phyloP scores from a whole-genome alignment of 2,888 invertebrate species.

The Clivina fossor region DNA sequence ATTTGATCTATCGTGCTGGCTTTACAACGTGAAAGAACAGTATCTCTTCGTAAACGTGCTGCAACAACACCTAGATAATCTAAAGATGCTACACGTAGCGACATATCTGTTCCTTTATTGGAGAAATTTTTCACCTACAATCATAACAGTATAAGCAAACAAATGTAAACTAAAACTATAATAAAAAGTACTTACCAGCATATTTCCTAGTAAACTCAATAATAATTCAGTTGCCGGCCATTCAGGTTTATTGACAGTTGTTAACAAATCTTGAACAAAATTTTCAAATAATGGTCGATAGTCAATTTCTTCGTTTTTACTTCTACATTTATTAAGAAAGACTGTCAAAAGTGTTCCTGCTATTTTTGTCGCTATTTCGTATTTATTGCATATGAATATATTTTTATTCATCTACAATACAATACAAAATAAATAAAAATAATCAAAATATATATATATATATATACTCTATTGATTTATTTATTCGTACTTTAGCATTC shows the following conservation, averaged over 20 bases:
- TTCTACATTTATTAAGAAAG: constrained; percentile 93
- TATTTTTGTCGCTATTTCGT: constrained; percentile 90
- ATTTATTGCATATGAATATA: constrained; percentile 85
- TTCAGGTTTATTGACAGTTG: constrained; percentile 98
- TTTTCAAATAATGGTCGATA: constrained; percentile 98
- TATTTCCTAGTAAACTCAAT: constrained; percentile 80
- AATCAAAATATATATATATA: constrained; percentile 49
- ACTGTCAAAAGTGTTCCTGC: constrained; percentile 95
- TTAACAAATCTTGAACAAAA: constrained; percentile 95
- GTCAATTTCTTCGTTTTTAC: constrained; percentile 88
- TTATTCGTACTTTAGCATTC: constrained; percentile 41
- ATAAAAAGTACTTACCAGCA: too few species aligned
- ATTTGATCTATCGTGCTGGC: constrained; percentile 90
- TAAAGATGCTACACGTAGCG: constrained; percentile 91
- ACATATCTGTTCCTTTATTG: constrained; percentile 94
- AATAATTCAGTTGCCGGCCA: constrained; percentile 98
- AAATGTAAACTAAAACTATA: too few species aligned
- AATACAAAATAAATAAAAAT: constrained; percentile 21
- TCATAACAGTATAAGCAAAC: too few species aligned
- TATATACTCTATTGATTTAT: constrained; percentile 38
- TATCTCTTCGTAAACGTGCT: constrained; percentile 89
- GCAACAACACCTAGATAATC: constrained; percentile 99
- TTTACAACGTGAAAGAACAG: constrained; percentile 84
- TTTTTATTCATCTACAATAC: constrained; percentile 75
- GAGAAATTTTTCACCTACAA: constrained; percentile 81